Base-by-base conservation (phyloP, 2,113 vertebrate species). In the Catharus bicknelli region DNA sequence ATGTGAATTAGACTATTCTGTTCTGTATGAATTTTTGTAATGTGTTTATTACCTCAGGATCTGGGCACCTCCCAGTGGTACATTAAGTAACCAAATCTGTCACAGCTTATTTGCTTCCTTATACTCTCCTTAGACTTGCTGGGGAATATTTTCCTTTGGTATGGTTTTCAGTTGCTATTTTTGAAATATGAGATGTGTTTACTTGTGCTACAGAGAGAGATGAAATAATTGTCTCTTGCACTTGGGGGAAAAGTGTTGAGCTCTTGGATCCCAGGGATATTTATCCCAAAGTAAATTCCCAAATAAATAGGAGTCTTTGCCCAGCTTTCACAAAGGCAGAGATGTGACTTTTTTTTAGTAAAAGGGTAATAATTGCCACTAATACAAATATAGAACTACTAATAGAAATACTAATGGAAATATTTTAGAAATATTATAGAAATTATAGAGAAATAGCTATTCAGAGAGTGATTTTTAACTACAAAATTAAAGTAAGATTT, bases 1-100 rank as follows among this genome's bases (percentile, higher is more conserved):
- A 64, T 80, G 47, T 55, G 76, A 66, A 89, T 78, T 43, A 59
- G 29, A 36, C 64, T 55, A 3, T 59, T 58, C 73, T 55, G 6
- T n/a, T 90, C 61, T 18, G 11, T 83, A 45, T 86, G 87, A 78
- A 64, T 92, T 95, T 90, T 47, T 88, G 86, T 88, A 70, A 81
- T 36, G 51, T 45, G 36, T 90, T 83, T 86, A 54, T 68, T 95
- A 86, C 47, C 59, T 77, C 64, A 67, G 80, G 51, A 90, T 90
- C 86, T 84, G 83, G 91, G 74, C 58, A 64, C 51, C 36, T 86
- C 73, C 81, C 64, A 47, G 55, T 54, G 70, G 80, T 63, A 45
- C 51, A 30, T 55, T 86, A 74, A 81, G 80, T 70, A 95, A 92
- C 91, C 54, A 78, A 51, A 80, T 81, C 77, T 90, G 83, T 81